These are phyloP conservation scores for Papilio elwesi DNA, from an alignment of 2,888 invertebrate species.

Conservation along the genomic window DNA sequence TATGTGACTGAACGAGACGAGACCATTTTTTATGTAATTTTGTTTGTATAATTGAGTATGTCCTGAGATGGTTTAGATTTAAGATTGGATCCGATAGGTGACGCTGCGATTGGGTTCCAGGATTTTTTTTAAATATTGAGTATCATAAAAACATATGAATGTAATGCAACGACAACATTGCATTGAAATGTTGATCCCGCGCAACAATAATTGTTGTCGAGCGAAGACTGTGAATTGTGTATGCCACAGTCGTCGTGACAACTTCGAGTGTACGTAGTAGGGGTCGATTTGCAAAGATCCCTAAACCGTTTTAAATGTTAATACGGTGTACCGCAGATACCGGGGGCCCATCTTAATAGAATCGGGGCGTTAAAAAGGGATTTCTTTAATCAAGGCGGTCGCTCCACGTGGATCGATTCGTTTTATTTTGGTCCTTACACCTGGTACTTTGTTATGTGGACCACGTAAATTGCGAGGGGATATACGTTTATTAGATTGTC, in stretches of 20 bases:
- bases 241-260: background rate
- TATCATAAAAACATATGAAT: no score
- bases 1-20: no score
- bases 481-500: background rate
- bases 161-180: no score
- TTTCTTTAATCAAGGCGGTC: constrained; percentile 39
- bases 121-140: no score
- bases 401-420: constrained; percentile 8
- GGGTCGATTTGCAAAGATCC: constrained; percentile 32
- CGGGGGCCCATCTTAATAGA: constrained; percentile 38
- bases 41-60: no score
- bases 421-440: constrained; percentile 28
- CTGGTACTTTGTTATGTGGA: constrained; percentile 22
- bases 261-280: constrained; percentile 33
- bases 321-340: constrained; percentile 38
- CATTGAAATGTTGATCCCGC: no score
- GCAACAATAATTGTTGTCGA: no score
- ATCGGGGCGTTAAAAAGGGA: constrained; percentile 38
- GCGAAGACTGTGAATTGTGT: no score
- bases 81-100: no score
- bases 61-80: no score
- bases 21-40: no score
- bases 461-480: background rate
- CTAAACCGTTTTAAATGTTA: constrained; percentile 40
- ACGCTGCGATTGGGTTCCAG: no score